Conservation (phyloP, 2,113 vertebrate species). For the Osmerus eperlanus region DNA sequence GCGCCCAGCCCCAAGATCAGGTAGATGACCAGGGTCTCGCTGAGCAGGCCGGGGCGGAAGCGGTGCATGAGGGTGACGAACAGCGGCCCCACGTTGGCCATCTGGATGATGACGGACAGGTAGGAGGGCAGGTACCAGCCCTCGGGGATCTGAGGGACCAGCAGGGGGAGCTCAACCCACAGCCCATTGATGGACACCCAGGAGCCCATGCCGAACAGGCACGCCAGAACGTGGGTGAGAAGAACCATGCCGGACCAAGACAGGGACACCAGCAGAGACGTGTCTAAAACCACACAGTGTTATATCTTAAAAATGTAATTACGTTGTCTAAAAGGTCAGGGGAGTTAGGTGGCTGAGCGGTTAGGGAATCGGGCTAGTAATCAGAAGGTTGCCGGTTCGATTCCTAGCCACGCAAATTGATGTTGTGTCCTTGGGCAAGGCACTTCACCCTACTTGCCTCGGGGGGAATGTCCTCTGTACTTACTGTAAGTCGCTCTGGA, state of each 20-base stretch:
- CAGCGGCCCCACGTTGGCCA: constrained; percentile 79
- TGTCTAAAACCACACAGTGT: too few relatives aligned
- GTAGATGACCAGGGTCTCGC: constrained; percentile 67
- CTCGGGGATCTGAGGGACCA: constrained; percentile 76
- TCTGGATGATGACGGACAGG: constrained; percentile 78
- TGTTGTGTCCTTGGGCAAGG: too few relatives aligned
- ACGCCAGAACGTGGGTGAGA: constrained; percentile 71
- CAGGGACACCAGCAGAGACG: too few relatives aligned
- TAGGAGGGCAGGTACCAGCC: constrained; percentile 82
- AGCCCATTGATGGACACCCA: constrained; percentile 83
- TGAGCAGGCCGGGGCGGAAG: constrained; percentile 64
- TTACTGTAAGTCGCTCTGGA: too few relatives aligned
- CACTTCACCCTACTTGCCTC: too few relatives aligned
- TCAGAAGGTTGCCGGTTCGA: too few relatives aligned
- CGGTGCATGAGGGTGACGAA: constrained; percentile 73
- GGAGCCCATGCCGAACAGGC: constrained; percentile 78
- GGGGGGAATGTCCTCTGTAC: too few relatives aligned
- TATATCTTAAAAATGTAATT: too few relatives aligned
- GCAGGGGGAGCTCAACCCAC: constrained; percentile 81
- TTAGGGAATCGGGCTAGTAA: too few relatives aligned
- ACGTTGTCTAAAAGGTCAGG: too few relatives aligned
- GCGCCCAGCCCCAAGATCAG: constrained; percentile 65
- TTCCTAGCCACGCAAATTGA: too few relatives aligned
- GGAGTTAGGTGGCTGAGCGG: too few relatives aligned
- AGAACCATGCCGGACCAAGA: constrained; percentile 58